phyloP scores from a whole-genome alignment of 2,888 invertebrate species.

The Anagyrus pseudococci region DNA sequence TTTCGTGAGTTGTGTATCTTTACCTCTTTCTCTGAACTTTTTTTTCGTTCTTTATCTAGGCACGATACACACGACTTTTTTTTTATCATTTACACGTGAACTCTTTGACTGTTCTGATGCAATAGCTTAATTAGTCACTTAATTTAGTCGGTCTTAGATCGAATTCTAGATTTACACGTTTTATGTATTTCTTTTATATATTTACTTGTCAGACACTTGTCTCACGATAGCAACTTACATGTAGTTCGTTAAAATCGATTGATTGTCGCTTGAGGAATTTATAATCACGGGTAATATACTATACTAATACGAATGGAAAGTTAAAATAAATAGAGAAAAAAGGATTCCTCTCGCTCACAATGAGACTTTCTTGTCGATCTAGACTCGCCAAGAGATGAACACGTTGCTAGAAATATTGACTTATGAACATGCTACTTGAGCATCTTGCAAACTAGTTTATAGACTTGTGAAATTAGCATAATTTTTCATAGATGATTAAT shows the following conservation, averaged over 20 bases:
- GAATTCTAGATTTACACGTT: slow-evolving; percentile 38
- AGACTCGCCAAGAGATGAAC: slow-evolving; percentile 17
- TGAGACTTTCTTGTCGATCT: not conserved
- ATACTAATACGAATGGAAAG: not conserved
- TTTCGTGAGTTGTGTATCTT: slow-evolving; percentile 11
- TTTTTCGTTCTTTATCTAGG: slow-evolving; percentile 26
- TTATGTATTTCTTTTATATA: slow-evolving; percentile 28
- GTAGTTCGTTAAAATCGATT: not conserved
- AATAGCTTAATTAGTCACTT: slow-evolving; percentile 34
- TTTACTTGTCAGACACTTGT: slow-evolving; percentile 26
- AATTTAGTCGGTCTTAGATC: slow-evolving; percentile 47
- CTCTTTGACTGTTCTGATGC: slow-evolving; percentile 10
- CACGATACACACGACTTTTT: slow-evolving; percentile 13
- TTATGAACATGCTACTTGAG: slow-evolving; percentile 27
- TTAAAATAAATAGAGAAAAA: not conserved
- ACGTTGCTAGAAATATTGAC: slow-evolving; percentile 12
- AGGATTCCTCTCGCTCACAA: slow-evolving; percentile 26
- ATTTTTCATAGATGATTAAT: slow-evolving; percentile 21
- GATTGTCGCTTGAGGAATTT: no score
- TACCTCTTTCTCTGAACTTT: slow-evolving; percentile 1
- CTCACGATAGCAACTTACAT: slow-evolving; percentile 17
- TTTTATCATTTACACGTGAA: slow-evolving; percentile 11
- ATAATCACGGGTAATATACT: no score
- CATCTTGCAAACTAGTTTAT: slow-evolving; percentile 38
- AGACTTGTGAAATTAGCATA: slow-evolving; percentile 16